Evolutionary conservation across 2,797 vertebrate species (phyloP), one percentile per base, ranked within the genome.

Genomic region (Rhodeus uyekii): DNA sequence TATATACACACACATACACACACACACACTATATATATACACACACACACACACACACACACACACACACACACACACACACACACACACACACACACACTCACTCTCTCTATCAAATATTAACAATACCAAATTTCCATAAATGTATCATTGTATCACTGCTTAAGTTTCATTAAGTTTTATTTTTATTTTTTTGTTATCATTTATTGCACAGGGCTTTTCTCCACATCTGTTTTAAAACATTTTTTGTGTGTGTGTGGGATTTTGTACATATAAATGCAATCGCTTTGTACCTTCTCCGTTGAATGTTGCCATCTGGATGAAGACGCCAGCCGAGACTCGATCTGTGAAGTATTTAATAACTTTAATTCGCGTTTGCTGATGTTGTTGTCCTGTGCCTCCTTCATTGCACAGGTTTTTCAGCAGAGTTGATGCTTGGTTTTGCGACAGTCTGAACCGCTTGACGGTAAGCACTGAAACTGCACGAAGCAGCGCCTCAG

Each of bases 231-330:
- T 36, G n/a, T 36, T 61, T 22, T 19, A 42, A 50, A 32, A 29
- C 9, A 18, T 71, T 19, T 61, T 12, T 64, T 24, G n/a, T n/a
- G n/a, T n/a, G n/a, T n/a, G n/a, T 63, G 3, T 48, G n/a, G 0
- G 3, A 19, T 32, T 48, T 60, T 22, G 22, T 14, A 39, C 6
- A 34, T 9, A 8, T 14, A 8, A 63, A 24, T 39, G 50, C 63
- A 38, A 60, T 24, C 42, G 18, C 48, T 63, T 32, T 84, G 86
- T 93, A 95, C 95, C 94, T 90, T 93, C 92, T 60, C 86, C 64
- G 89, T 82, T 90, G 87, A 91, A 94, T 76, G 94, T 90, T 89
- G 93, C 90, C 95, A 95, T 95, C 84, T 90, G 88, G 80, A 75
- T 78, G 22, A 48, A 24, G 5, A 63, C 24, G 80, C 91, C 63